Evolutionary conservation across 2,797 vertebrate species (phyloP).

Genomic region (Neosilurus mollespiculum): DNA sequence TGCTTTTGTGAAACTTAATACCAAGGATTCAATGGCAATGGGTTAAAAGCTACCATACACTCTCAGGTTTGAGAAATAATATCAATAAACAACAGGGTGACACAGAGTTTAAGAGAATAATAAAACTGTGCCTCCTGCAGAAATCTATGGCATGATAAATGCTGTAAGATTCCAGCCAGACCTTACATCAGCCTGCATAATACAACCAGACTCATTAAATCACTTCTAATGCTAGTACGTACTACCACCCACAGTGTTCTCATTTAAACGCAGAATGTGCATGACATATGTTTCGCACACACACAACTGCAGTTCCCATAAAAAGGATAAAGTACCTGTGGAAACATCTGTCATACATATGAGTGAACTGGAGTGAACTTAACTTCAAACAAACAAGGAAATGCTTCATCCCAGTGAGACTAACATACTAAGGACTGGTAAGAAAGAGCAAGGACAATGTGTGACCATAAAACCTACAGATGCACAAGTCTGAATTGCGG

Average conservation of each 20-base stretch:
- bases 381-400: slow-evolving; percentile 17
- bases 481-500: background rate
- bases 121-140: background rate
- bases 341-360: slow-evolving; percentile 33
- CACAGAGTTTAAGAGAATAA: background rate
- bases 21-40: background rate
- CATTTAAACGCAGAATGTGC: slow-evolving; percentile 30
- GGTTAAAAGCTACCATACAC: background rate
- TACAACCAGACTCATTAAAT: slow-evolving; percentile 18
- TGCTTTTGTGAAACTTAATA: background rate
- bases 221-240: slow-evolving; percentile 24
- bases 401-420: background rate
- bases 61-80: background rate
- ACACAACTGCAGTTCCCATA: slow-evolving; percentile 15
- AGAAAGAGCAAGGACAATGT: slow-evolving; percentile 10
- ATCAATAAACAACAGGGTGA: background rate
- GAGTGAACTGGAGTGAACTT: slow-evolving; percentile 12
- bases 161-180: slow-evolving; percentile 20
- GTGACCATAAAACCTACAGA: slow-evolving; percentile 8
- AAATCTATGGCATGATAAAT: background rate
- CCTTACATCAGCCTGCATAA: slow-evolving; percentile 31
- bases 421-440: background rate
- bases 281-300: slow-evolving; percentile 18
- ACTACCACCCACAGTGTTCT: slow-evolving; percentile 17
- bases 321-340: slow-evolving; percentile 5